These are phyloP conservation scores for Coturnix japonica DNA, from an alignment of 2,113 vertebrate species.

Conservation along the genomic window DNA sequence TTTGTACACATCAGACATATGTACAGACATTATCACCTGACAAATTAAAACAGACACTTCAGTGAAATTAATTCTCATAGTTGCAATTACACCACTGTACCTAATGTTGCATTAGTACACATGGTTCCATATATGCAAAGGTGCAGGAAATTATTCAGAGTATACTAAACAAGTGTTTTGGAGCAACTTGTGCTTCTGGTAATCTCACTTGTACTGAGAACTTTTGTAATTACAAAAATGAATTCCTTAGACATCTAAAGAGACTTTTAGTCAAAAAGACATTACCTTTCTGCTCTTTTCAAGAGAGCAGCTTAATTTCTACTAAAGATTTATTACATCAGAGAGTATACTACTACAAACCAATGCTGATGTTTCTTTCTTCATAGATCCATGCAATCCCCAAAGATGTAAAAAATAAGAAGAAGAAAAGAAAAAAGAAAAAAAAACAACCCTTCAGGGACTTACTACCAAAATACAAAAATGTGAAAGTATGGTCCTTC, in stretches of 20 bases:
- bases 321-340: background rate
- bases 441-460: background rate
- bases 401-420: background rate
- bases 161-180: background rate
- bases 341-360: background rate
- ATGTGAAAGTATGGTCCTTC: background rate
- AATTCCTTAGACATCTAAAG: background rate
- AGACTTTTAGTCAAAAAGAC: background rate
- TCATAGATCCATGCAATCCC: background rate
- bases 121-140: background rate
- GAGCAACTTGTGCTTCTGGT: background rate
- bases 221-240: background rate
- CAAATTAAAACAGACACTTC: background rate
- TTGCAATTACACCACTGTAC: background rate
- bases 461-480: background rate
- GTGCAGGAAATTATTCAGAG: background rate
- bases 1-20: background rate
- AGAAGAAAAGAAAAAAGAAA: background rate
- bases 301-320: background rate
- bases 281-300: background rate
- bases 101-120: background rate
- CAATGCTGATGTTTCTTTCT: background rate
- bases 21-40: background rate
- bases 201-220: background rate
- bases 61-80: background rate